phyloP scores from a whole-genome alignment of 2,888 invertebrate species.

The Heterodera filipjevi region DNA sequence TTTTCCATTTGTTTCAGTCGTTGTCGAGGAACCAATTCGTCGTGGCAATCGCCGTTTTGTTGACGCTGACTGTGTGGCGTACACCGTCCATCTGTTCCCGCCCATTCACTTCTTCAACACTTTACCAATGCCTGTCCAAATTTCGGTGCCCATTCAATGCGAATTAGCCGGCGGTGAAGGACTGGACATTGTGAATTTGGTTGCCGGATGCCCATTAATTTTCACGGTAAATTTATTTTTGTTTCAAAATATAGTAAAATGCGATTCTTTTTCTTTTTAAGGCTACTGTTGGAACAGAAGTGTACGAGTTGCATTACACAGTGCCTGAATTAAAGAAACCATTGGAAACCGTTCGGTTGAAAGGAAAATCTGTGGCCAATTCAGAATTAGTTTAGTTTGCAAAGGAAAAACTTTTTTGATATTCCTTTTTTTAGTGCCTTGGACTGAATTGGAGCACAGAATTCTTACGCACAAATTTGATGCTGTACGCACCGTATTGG shows the following conservation, averaged over 20 bases:
- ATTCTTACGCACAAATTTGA: conserved; percentile 70
- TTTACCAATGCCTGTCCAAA: conserved; percentile 81
- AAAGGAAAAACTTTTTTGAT: conserved; percentile 3
- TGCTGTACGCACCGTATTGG: conserved; percentile 84
- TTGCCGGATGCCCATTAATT: conserved; percentile 44
- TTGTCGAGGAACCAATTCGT: conserved; percentile 69
- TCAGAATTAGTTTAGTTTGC: not conserved
- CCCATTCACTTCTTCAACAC: conserved; percentile 87
- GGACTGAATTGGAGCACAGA: conserved; percentile 78
- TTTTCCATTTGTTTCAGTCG: conserved; percentile 36
- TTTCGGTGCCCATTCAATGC: conserved; percentile 70
- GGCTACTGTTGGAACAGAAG: not conserved
- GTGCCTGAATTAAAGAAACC: conserved; percentile 9
- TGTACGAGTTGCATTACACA: conserved; percentile 5
- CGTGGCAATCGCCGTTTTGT: conserved; percentile 79
- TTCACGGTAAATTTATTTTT: conserved; percentile 26
- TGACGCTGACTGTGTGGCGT: conserved; percentile 76
- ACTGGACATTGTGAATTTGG: conserved; percentile 51
- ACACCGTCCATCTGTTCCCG: conserved; percentile 83
- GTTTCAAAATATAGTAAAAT: no score
- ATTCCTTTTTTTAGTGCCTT: conserved; percentile 73
- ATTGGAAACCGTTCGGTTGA: conserved; percentile 18
- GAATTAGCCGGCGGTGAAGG: conserved; percentile 53
- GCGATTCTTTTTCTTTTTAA: not conserved
- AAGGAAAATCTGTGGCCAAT: conserved; percentile 1